phyloP scores from a whole-genome alignment of 2,888 invertebrate species.

The Ellobium chinense region DNA sequence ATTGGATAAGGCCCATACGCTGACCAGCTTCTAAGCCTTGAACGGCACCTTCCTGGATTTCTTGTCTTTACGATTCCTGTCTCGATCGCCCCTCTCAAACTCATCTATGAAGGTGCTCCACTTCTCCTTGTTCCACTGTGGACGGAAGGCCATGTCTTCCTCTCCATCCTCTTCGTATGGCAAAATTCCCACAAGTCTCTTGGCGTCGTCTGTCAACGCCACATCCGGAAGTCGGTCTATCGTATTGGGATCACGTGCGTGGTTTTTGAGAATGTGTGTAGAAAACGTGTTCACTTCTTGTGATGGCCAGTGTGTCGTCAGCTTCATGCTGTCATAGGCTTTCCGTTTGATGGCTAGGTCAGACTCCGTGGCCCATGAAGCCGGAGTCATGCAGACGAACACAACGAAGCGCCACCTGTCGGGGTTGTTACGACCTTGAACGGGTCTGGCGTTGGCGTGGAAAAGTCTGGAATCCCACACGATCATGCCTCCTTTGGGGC shows the following conservation, averaged over 20 bases:
- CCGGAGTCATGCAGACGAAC: constrained; percentile 71
- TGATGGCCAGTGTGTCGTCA: constrained; percentile 70
- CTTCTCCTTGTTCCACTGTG: constrained; percentile 5
- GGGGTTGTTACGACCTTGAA: constrained; percentile 56
- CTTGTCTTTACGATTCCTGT: background rate
- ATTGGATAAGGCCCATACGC: no score
- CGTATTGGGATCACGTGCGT: constrained; percentile 11
- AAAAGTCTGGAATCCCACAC: constrained; percentile 72
- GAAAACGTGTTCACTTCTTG: constrained; percentile 56
- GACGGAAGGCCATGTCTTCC: background rate
- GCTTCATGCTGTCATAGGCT: constrained; percentile 58
- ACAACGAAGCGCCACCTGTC: constrained; percentile 69
- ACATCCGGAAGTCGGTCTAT: constrained; percentile 51
- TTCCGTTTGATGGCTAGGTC: constrained; percentile 61
- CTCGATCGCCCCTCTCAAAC: background rate
- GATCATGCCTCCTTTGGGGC: constrained; percentile 70
- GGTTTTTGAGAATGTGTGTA: background rate
- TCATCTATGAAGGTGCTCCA: background rate
- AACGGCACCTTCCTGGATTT: background rate
- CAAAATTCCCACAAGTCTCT: constrained; percentile 47
- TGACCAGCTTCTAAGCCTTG: background rate
- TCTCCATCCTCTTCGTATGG: constrained; percentile 43
- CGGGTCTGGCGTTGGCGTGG: constrained; percentile 69
- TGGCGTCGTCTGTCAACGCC: constrained; percentile 51
- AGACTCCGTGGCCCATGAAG: constrained; percentile 62